Base-by-base conservation (phyloP, 2,797 vertebrate genomes). In the Cyprinella venusta region DNA sequence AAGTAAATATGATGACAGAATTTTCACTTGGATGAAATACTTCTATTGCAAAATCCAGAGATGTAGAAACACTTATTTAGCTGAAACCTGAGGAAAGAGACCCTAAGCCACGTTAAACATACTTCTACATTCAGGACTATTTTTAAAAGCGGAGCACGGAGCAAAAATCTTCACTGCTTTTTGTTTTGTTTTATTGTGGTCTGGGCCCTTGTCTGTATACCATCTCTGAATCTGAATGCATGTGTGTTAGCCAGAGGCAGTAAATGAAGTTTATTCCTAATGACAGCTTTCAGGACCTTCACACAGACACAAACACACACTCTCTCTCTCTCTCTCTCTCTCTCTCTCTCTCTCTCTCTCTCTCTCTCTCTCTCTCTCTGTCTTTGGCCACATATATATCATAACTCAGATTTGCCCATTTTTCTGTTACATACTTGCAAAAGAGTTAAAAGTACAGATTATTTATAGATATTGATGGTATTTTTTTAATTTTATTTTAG, bases 241-340 rank as follows among this genome's bases (percentile, higher is more conserved):
- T 56, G 76, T 38, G 61, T 65, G 48, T 65, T 69, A 63, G 90
- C 92, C 90, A 90, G 90, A 90, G 90, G 90, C 85, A 80, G 88
- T 90, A 90, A 91, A 92, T 93, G 90, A 94, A 90, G 91, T 91
- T 92, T 89, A 94, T 94, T 88, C 86, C 59, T 24, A 88, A 90
- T 92, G 92, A 93, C 93, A 94, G 92, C 91, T 91, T 85, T 80
- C 83, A 90, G 92, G 90, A 91, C 88, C 91, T 89, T 89, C 88
- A 90, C 89, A 89, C 85, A 88, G 88, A 89, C 88, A 90, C 90
- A 89, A 21, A n/a, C 54, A 74, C 19, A 13, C 12, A 0, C 42
- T 48, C 45, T 48, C 45, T 48, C 48, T 50, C 48, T 52, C 48
- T 52, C 38, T 63, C 26, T 30, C 26, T 50, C 48, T 48, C 45